Evolutionary conservation across 2,113 vertebrate genomes (phyloP), one percentile per base, ranked within the genome.

Genomic region (Burhinus oedicnemus): DNA sequence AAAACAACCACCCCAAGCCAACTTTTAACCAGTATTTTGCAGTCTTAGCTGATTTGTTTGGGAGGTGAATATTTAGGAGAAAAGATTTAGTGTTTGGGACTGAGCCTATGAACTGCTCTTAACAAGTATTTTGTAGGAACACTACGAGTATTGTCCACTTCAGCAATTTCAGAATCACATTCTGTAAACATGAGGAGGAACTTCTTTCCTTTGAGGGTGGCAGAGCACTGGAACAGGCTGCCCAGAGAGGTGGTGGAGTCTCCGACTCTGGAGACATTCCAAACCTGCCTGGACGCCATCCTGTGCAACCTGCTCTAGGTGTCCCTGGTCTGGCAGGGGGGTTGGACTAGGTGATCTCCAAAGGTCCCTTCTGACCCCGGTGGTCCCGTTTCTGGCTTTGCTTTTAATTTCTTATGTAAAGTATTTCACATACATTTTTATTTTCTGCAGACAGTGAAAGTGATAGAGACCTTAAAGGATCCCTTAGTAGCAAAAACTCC

Each of bases 1-100:
- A 15, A 7, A 23, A 52, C 47, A 47, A 6, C 14, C 72, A 55
- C 5, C 0, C 0, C 5, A 17, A 4, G 3, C 5, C 4, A 45
- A 12, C 11, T 83, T 42, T 30, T n/a, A 71, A 51, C 4, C 5
- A 23, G 19, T 19, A 15, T 76, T 92, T 90, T 88, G 4, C 27
- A 58, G 1, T 84, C 11, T 54, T 30, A 25, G 3, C 36, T 58
- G 20, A 40, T 54, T 49, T 62, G 19, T 83, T 40, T 76, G 42
- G 25, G 47, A 58, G 19, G 32, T 70, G 17, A 68, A 32, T 44
- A 18, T 75, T 82, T 15, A 51, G 8, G 38, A 11, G 23, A 49
- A 45, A 71, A 44, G 29, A 32, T 44, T 40, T 5, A 8, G 4
- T 38, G 15, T 78, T 87, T 60, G 15, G 22, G 29, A 47, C 27